Evolutionary conservation across 2,113 vertebrate genomes (phyloP).

Genomic region (Psittacus erithacus): DNA sequence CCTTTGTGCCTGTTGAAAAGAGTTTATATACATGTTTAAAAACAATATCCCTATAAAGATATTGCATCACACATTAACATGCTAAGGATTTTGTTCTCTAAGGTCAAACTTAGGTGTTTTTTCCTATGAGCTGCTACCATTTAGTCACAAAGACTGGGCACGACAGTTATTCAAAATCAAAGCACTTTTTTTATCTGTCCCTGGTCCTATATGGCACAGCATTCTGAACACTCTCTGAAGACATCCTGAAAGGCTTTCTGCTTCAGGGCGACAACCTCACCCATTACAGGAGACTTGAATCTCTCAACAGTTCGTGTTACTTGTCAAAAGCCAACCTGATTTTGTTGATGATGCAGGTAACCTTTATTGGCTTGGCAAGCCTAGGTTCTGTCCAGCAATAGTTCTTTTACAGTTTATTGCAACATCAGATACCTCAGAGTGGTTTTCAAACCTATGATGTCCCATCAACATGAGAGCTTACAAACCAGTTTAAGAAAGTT

Average conservation of each 20-base stretch:
- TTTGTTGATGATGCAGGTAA: neutral
- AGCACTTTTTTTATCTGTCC: neutral
- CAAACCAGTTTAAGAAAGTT: neutral
- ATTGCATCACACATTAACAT: neutral
- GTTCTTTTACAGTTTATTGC: neutral
- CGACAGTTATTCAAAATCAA: neutral
- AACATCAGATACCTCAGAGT: neutral
- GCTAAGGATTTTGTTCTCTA: neutral
- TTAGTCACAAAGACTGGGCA: neutral
- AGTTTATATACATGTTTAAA: neutral
- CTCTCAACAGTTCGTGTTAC: rapidly evolving
- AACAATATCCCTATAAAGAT: neutral
- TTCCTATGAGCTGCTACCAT: neutral
- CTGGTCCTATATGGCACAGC: neutral
- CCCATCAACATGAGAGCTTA: neutral
- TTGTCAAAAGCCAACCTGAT: neutral
- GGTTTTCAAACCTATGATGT: neutral
- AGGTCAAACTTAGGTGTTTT: neutral
- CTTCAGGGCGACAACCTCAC: neutral
- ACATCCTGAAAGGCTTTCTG: neutral
- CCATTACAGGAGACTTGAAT: neutral
- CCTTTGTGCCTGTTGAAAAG: neutral
- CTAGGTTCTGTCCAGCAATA: neutral
- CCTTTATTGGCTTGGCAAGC: neutral
- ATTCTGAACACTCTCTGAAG: neutral